Conservation (phyloP, 2,797 vertebrate species). For the Coreius guichenoti region DNA sequence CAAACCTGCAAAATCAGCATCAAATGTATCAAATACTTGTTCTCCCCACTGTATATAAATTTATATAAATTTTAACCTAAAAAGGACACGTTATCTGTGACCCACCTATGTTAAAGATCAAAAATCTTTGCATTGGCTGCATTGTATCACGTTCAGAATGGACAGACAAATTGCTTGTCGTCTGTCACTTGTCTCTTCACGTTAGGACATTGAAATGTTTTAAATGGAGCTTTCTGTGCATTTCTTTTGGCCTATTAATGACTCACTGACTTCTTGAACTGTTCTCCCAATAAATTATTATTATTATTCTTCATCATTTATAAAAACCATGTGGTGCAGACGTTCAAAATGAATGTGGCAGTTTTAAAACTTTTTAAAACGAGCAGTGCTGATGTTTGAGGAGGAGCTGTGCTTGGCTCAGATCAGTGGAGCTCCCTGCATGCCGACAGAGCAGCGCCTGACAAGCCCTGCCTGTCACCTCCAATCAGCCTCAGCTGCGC, state of each 20-base stretch:
- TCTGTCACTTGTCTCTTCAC: background rate
- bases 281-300: background rate
- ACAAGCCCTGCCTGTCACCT: conserved; percentile 59
- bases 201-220: background rate
- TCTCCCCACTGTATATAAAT: too few relatives aligned
- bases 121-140: background rate
- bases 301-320: background rate
- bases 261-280: background rate
- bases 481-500: conserved; percentile 52
- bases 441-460: conserved; percentile 50
- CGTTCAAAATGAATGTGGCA: background rate
- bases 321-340: background rate
- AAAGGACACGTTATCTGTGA: background rate
- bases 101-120: background rate
- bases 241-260: background rate
- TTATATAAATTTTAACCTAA: background rate
- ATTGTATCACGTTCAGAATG: background rate
- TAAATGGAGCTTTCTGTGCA: background rate
- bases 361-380: conserved; percentile 20
- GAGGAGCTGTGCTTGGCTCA: conserved; percentile 31
- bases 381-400: conserved; percentile 46
- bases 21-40: too few relatives aligned
- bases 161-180: background rate
- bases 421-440: conserved; percentile 46
- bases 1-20: too few relatives aligned